Evolutionary conservation across 2,113 vertebrate species (phyloP).

Genomic region (Corvus moneduloides): DNA sequence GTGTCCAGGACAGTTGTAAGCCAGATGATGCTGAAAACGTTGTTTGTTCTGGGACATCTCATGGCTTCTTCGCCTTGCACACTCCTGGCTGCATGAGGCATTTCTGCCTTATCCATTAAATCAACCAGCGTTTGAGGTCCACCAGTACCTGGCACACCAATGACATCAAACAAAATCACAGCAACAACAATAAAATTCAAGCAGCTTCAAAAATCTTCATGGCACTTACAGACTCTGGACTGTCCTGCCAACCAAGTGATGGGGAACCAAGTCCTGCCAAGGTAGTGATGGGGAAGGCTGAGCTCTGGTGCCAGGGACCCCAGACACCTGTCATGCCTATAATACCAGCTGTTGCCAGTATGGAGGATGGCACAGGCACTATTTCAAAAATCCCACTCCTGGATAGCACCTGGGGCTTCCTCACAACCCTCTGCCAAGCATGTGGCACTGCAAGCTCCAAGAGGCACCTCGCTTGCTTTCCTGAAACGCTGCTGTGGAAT

Average conservation of each 20-base stretch:
- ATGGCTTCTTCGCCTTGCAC: not conserved
- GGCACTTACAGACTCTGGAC: not conserved
- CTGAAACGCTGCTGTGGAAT: not conserved
- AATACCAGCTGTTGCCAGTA: not conserved
- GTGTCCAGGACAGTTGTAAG: not conserved
- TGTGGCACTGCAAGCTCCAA: not conserved
- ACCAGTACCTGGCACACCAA: rapidly evolving
- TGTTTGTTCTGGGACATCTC: not conserved
- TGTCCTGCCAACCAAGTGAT: not conserved
- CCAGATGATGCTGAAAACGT: rapidly evolving
- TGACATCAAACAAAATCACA: not conserved
- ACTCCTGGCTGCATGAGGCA: rapidly evolving
- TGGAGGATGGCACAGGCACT: not conserved
- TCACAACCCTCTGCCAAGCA: not conserved
- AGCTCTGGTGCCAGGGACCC: not conserved
- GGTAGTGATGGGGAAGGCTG: not conserved
- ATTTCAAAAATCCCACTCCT: not conserved
- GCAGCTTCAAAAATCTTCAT: not conserved
- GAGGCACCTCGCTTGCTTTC: not conserved
- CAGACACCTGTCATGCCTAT: not conserved
- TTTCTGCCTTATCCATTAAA: not conserved
- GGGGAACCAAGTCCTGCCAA: not conserved
- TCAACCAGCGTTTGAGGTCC: not conserved
- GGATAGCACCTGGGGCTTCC: not conserved
- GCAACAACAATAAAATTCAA: not conserved